Conservation (phyloP, 2,888 invertebrate species). For the Tetranychus truncatus region DNA sequence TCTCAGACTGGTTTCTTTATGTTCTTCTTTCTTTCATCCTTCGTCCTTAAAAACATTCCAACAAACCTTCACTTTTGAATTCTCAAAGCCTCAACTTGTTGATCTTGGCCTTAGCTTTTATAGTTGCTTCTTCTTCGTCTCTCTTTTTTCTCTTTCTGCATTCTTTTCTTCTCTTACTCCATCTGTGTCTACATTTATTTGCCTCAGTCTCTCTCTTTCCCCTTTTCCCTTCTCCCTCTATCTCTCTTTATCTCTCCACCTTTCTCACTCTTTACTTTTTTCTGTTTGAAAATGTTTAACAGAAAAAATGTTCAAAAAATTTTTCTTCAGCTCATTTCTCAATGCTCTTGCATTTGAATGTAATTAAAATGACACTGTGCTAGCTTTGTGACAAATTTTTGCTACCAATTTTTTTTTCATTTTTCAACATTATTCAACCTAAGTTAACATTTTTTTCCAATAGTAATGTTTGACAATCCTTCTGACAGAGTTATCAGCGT, state of each 20-base stretch:
- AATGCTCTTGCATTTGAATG: too few species aligned
- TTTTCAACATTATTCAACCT: too few species aligned
- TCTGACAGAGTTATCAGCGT: constrained; percentile 94
- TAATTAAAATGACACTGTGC: too few species aligned
- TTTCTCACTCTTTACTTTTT: neutral
- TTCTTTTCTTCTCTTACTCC: constrained; percentile 8
- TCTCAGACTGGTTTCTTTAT: constrained; percentile 3
- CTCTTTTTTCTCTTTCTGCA: constrained; percentile 7
- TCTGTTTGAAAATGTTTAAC: neutral
- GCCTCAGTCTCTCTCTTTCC: neutral
- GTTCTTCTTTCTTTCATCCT: neutral
- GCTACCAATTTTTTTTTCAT: too few species aligned
- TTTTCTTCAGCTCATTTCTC: too few species aligned
- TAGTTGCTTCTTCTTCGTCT: neutral
- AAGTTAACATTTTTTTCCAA: too few species aligned
- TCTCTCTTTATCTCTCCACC: neutral
- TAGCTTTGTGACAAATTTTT: too few species aligned
- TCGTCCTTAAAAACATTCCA: neutral
- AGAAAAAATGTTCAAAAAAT: too few species aligned
- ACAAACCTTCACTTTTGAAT: neutral
- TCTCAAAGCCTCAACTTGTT: neutral
- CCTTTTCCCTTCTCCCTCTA: neutral
- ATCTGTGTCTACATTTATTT: neutral
- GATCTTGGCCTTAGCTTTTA: neutral
- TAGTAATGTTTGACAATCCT: constrained; percentile 40